Conservation (phyloP, 2,888 invertebrate genomes). For the Cremastinae sp. region DNA sequence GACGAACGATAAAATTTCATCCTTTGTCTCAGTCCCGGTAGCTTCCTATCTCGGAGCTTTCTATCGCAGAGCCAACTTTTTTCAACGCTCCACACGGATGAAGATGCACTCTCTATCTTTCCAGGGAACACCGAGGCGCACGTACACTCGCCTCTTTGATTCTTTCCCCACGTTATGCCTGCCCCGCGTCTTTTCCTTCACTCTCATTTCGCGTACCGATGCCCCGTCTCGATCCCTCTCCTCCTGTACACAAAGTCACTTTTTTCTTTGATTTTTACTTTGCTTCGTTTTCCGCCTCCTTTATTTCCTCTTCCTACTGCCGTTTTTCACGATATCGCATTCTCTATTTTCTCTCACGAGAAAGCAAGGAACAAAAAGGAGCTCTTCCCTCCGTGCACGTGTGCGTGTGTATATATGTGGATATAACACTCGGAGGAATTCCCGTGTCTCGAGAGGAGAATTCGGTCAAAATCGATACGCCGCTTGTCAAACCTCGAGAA, state of each 20-base stretch:
- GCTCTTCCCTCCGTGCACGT: too few species aligned
- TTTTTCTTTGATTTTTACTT: conserved; percentile 41
- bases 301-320: background rate
- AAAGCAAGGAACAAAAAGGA: background rate
- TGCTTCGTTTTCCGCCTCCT: conserved; percentile 27
- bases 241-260: too few species aligned
- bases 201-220: background rate
- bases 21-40: conserved; percentile 50
- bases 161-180: background rate
- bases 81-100: too few species aligned
- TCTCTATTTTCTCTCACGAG: background rate
- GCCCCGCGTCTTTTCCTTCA: conserved; percentile 3
- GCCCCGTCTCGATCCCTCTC: conserved; percentile 12
- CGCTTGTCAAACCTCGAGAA: too few species aligned
- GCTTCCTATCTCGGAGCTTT: conserved; percentile 31
- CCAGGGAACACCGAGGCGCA: too few species aligned
- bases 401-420: too few species aligned
- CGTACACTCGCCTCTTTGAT: conserved; percentile 9
- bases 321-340: background rate
- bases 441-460: too few species aligned
- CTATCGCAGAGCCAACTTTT: too few species aligned
- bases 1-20: conserved; percentile 47
- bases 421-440: too few species aligned
- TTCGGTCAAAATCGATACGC: too few species aligned
- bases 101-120: too few species aligned